Evolutionary conservation across 2,888 invertebrate genomes (phyloP), one percentile per base, ranked within the genome.

Genomic region (Limulus polyphemus): DNA sequence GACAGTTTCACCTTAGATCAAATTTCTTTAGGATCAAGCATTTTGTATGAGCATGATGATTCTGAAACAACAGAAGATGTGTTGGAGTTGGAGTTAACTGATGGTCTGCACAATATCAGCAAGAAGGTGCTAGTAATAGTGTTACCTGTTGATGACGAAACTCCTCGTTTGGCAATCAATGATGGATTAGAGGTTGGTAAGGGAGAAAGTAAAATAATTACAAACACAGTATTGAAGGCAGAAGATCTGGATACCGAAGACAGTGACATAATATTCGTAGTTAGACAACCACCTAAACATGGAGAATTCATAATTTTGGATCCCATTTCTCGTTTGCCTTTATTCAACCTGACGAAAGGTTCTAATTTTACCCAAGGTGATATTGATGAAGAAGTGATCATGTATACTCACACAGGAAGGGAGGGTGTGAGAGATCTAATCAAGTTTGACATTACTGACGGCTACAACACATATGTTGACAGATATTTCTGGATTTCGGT

Each of bases 371-470:
- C 75, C 5, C 77, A 77, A 66, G 62, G 65, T 48, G 75, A 77
- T 58, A 73, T 77, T 56, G 74, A 76, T 63, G 68, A 71, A 17
- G 68, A 69, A 16, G 56, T 68, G 9, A 69, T 77, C 11, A 69
- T 69, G 47, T 77, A 76, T 62, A 67, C 71, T 13, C 75, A 76
- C 67, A 72, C 70, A 0, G 75, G 74, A 9, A 63, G 65, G 14
- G 73, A 74, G 61, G 74, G 74, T 7, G 74, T 72, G 10, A 64
- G 75, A 32, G 77, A 77, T 67, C 62, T 75, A 7, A 72, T 77
- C 50, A 75, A 75, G 61, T 74, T 77, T 69, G 76, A 76, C 65
- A 70, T 77, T 11, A 75, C 75, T 9, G 77, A 77, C 68, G 75
- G 75, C 9, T 67, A 72, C 12, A 77, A 77, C 64, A 72, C 73